Evolutionary conservation across 2,113 vertebrate genomes (phyloP), one percentile per base, ranked within the genome.

Genomic region (Eubucco bourcierii): DNA sequence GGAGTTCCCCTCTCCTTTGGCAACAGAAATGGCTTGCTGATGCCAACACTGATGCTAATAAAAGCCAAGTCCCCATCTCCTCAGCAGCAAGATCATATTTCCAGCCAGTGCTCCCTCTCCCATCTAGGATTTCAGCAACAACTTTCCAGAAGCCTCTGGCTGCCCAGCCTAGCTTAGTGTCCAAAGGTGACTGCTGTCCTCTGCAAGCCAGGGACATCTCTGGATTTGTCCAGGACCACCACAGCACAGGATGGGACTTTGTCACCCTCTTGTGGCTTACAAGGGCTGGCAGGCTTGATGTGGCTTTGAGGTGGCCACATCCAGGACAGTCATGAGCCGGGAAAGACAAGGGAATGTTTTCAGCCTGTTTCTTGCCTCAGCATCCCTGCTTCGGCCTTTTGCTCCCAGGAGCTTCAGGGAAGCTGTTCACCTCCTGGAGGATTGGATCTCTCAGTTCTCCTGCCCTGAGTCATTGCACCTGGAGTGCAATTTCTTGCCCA

Each of bases 251-350:
- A 96, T 94, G 79, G 91, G 91, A 83, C 80, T 96, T 61, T 96
- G 95, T 96, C 95, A 94, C 95, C 95, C 93, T 96, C 95, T 95
- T 94, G 93, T 96, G 96, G 96, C 65, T 93, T 46, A 71, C 56
- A 70, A 24, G 39, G 68, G 47, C 77, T 88, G 90, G 55, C 65
- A 92, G 73, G 58, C 34, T 83, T 39, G 90, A 63, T 66, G 80
- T 87, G 87, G 78, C 89, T 89, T 71, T 37, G 90, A 74, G 93
- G 56, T 76, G 84, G 81, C 84, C 79, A 21, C 55, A 15, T 61
- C 59, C 28, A 67, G 27, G 73, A 34, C 41, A n/a, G 33, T 37
- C 7, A 27, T 3, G 28, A 19, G 39, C 41, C 44, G 56, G 47
- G 50, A 53, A 78, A 71, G 39, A 60, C 50, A 58, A 21, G 33